A percentile compares a stretch with the other conserved stretches of the same genome.
Evolutionary conservation across 1,140 invertebrate genomes (phyloP).

Genomic region (Eumaeus atala): DNA sequence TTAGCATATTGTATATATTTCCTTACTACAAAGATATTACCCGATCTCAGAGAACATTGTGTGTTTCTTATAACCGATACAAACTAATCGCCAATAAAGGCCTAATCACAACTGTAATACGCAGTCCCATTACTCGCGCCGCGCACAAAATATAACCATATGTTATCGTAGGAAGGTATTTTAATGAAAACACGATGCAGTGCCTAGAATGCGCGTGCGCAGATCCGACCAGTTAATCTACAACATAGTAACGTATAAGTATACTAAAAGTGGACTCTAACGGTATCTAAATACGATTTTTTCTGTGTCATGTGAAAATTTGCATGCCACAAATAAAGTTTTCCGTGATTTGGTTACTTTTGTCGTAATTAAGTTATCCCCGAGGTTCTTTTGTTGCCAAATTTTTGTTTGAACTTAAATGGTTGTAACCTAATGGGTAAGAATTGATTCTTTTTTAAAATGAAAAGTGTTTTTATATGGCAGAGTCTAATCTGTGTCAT

Average conservation of each 20-base stretch:
- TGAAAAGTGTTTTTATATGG: too few relatives aligned
- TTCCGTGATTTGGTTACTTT: too few relatives aligned
- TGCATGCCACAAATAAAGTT: too few relatives aligned
- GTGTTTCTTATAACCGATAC: background rate
- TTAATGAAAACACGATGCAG: constrained; percentile 44
- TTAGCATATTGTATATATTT: background rate
- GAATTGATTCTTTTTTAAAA: too few relatives aligned
- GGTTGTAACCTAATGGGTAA: too few relatives aligned
- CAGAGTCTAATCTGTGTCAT: too few relatives aligned
- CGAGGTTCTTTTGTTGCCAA: too few relatives aligned
- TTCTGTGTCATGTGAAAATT: too few relatives aligned
- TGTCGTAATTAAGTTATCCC: too few relatives aligned
- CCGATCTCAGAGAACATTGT: background rate
- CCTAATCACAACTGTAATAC: background rate
- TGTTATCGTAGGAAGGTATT: constrained; percentile 34
- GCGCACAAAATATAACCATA: background rate
- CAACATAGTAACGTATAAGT: constrained; percentile 3
- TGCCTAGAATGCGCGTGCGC: constrained; percentile 18
- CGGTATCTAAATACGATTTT: too few relatives aligned
- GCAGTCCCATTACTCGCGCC: background rate
- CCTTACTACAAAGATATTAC: background rate
- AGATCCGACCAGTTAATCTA: constrained; percentile 26
- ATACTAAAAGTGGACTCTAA: too few relatives aligned
- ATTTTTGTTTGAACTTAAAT: too few relatives aligned
- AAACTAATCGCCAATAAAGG: background rate